A percentile compares a stretch with the other conserved stretches of the same genome.
Evolutionary conservation across 2,888 invertebrate genomes (phyloP).

Genomic region (Lumbricus terrestris): DNA sequence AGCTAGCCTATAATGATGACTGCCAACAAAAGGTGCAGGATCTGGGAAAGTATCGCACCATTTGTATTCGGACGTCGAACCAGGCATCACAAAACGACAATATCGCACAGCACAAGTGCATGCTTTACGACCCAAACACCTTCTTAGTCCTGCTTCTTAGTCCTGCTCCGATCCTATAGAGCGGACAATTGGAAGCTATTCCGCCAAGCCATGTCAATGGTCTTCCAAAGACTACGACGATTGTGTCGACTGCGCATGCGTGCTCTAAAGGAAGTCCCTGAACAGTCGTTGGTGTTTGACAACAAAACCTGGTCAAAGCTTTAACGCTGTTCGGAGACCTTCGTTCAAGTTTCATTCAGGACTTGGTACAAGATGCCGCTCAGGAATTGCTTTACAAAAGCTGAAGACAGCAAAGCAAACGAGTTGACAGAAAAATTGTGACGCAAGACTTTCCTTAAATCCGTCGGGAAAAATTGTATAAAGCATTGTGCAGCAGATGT

Average conservation of each 20-base stretch:
- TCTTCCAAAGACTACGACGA: neutral
- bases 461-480: too few species aligned
- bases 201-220: neutral
- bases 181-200: neutral
- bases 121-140: neutral
- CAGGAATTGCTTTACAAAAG: neutral
- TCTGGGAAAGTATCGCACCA: neutral
- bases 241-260: neutral
- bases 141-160: neutral
- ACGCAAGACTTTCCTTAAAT: neutral
- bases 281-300: neutral
- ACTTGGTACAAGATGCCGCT: neutral
- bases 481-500: too few species aligned
- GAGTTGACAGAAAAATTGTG: neutral
- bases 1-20: too few species aligned
- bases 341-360: neutral
- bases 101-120: neutral
- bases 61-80: neutral
- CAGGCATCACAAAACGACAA: neutral
- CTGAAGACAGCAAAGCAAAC: neutral
- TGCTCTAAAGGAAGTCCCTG: neutral
- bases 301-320: neutral
- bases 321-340: neutral
- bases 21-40: neutral
- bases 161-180: neutral